Base-by-base conservation (phyloP, 2,888 invertebrate genomes). In the Agrotis puta region DNA sequence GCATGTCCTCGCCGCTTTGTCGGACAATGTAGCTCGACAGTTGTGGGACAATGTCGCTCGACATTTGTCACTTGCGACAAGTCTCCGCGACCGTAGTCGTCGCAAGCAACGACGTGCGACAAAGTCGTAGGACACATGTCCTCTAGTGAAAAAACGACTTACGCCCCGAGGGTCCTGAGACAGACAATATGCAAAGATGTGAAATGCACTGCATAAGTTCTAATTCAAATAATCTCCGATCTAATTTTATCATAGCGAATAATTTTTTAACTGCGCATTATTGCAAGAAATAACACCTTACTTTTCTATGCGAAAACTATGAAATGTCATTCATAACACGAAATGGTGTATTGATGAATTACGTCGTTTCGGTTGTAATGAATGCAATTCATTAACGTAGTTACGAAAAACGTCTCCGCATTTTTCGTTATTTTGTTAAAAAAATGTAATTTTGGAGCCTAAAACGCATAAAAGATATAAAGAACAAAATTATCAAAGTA, bases 131-230 rank as follows among this genome's bases (percentile, higher is more conserved):
- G 39, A 39, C 39, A 39, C 9, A 39, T 39, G 39, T 39, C 39
- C 11, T 39, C 39, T 39, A 39, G 39, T 11, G 39, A 39, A 39
- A 39, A 39, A 39, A 39, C 9, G 39, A 2, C 39, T 39, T 39
- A 56, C 13, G 73, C 64, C 45, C 5, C n/a, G 11, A 11, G 54
- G 64, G 73, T 67, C 45, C 5, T 20, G 11, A 11, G 54, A 65
- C 6, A 56, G 65, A 68, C 33, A 70, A 51, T 50, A 73, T 56
- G 51, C 47, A 68, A 75, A 56, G 59, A 72, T 64, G 22, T 64
- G 47, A 75, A 83, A 83, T 81, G 78, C 68, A 74, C 64, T 24
- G 47, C 54, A 57, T n/a, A 69, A 53, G 58, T 65, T 43, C 33
- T 47, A 68, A 54, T 48, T 47, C 14, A 64, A 39, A 51, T 57